Evolutionary conservation across 2,113 vertebrate species (phyloP), one percentile per base, ranked within the genome.

Genomic region (Vimba vimba): DNA sequence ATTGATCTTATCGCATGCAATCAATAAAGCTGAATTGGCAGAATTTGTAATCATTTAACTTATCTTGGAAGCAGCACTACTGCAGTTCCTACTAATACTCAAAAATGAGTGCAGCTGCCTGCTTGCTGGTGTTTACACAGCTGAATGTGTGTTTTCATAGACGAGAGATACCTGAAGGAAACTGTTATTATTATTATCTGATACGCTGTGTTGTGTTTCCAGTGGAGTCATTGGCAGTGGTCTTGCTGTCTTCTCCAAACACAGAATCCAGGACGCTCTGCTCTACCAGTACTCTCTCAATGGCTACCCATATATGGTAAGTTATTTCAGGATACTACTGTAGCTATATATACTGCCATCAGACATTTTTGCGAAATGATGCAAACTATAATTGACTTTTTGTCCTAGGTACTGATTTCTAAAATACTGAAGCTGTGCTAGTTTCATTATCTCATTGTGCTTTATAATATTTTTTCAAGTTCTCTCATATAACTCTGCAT

Each of bases 241-340:
- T 66, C 94, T 96, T 85, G 96, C 95, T 36, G 64, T 96, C 87
- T 96, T 97, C 93, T 96, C 96, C 93, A 94, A 82, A 88, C 95
- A 96, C 88, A 91, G 92, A 57, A 94, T 97, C 85, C 94, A 95
- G 88, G 96, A 97, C 85, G 92, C 93, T 0, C 89, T 94, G 30
- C 95, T 96, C 76, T 95, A 94, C 30, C 91, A 93, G 82, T 97
- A 94, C 85, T 95, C 94, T 0, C 93, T 97, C 47, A 97, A 97
- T 0, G 96, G 96, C 55, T 96, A 96, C 84, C 96, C 96, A 60
- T 96, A 96, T 90, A 97, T 95, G 96, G 96, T 96, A 45, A 93
- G 93, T 0, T 43, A 69, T 19, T 1, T 25, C 30, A 64, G 39
- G 8, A 6, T 27, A 4, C 59, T 17, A 43, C 43, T 43, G 43